Conservation (phyloP, 2,797 vertebrate genomes). For the Lepilemur septentrionalis region DNA sequence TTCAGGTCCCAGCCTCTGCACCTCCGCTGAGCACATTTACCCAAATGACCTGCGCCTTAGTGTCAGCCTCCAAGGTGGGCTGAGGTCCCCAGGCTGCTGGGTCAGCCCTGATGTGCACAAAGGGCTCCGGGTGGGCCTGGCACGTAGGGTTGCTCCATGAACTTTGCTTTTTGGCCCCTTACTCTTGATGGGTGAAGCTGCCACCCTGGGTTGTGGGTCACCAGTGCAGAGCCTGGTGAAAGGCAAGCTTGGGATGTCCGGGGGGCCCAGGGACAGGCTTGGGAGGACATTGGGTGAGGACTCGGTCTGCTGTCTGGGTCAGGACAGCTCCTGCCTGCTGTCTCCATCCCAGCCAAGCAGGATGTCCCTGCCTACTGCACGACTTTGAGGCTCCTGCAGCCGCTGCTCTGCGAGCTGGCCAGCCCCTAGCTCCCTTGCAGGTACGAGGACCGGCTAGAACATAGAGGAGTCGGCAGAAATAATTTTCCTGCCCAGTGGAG, state of each 20-base stretch:
- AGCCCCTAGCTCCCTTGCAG: not conserved
- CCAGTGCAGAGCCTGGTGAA: not conserved
- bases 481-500: conserved; percentile 53
- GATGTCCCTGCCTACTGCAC: not conserved
- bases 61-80: not conserved
- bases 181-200: not conserved
- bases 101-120: accelerated
- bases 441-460: not conserved
- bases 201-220: no score
- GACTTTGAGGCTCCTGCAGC: not conserved
- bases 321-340: not conserved
- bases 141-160: accelerated
- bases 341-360: accelerated
- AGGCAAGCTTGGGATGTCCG: not conserved
- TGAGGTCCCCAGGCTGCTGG: not conserved
- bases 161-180: not conserved
- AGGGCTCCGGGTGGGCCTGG: not conserved
- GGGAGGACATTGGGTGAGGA: not conserved
- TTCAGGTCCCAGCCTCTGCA: not conserved
- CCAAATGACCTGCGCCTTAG: accelerated
- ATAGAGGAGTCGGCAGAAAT: not conserved
- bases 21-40: accelerated
- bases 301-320: not conserved
- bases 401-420: not conserved
- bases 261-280: not conserved